phyloP scores from a whole-genome alignment of 2,888 invertebrate species.

The Acanthococcus lagerstroemiae region DNA sequence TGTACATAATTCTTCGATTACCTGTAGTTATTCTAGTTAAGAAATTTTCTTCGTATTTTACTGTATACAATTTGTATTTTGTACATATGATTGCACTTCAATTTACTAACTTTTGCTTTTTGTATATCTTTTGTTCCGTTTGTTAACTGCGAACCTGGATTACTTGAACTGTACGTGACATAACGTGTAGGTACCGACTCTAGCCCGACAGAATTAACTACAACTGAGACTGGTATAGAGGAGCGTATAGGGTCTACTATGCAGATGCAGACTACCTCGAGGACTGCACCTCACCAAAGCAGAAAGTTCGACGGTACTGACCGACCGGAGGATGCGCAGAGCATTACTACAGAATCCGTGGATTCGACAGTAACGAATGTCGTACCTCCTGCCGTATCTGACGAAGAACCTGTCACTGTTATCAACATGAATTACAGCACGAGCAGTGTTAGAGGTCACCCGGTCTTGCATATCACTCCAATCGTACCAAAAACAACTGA shows the following conservation, averaged over 20 bases:
- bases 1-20: not conserved
- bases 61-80: constrained; percentile 4
- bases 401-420: not conserved
- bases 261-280: no score
- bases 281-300: no score
- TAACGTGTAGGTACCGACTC: no score
- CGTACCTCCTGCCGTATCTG: not conserved
- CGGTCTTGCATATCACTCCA: not conserved
- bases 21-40: not conserved
- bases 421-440: not conserved
- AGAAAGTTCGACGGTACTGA: no score
- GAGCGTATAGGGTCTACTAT: no score
- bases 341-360: constrained; percentile 1
- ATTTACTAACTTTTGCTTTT: constrained; percentile 24
- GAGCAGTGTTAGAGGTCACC: not conserved
- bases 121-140: constrained; percentile 16
- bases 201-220: no score
- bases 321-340: not conserved
- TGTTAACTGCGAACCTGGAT: not conserved
- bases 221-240: no score
- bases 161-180: not conserved
- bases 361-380: no score
- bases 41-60: not conserved
- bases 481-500: not conserved
- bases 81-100: constrained; percentile 18